These are phyloP conservation scores for Cephus spinipes DNA, from an alignment of 2,888 invertebrate genomes.

Conservation along the genomic window DNA sequence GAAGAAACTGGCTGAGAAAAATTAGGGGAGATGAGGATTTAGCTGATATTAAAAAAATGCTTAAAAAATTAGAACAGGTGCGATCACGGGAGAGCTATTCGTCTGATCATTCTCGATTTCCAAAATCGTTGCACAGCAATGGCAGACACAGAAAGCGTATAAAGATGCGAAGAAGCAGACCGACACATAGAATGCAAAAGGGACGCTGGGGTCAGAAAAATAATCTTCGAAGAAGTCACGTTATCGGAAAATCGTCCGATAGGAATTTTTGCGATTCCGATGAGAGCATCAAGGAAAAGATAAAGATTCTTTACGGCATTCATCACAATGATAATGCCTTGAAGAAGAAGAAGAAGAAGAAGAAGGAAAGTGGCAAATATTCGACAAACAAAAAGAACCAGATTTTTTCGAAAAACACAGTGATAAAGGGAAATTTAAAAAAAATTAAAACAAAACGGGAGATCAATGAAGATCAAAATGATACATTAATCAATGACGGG, in stretches of 20 bases:
- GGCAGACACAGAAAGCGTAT: neutral
- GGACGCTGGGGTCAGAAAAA: neutral
- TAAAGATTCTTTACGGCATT: slow-evolving; percentile 34
- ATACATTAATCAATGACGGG: neutral
- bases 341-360: neutral
- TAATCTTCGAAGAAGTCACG: neutral
- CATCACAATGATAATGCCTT: slow-evolving; percentile 17
- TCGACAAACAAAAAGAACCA: neutral
- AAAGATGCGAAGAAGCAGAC: neutral
- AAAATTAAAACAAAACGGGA: neutral
- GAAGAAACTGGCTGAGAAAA: slow-evolving; percentile 36
- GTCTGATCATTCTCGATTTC: neutral
- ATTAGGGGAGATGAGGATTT: neutral
- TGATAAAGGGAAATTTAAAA: neutral
- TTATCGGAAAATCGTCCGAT: neutral
- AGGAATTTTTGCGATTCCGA: neutral
- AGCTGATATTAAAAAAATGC: neutral
- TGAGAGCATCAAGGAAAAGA: slow-evolving; percentile 30
- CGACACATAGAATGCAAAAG: neutral
- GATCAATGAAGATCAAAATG: neutral
- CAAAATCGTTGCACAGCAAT: neutral
- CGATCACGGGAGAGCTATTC: neutral
- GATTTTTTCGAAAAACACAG: neutral
- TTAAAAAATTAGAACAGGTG: neutral
- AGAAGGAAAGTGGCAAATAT: neutral